phyloP scores from a whole-genome alignment of 2,113 vertebrate genomes.

The Mus spicilegus region DNA sequence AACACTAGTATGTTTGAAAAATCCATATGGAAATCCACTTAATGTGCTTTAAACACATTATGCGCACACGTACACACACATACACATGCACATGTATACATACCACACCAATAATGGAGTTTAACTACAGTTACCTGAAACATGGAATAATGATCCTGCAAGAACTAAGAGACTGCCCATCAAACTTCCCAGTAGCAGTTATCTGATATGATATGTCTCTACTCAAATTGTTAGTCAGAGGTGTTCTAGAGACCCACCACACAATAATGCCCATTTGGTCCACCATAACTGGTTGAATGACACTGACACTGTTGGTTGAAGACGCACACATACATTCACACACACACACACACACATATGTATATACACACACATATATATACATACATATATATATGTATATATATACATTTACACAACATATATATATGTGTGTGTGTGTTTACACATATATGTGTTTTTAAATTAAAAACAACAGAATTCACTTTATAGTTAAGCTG shows the following conservation, averaged over 20 bases:
- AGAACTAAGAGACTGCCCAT: background rate
- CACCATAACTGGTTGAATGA: background rate
- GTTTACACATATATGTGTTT: too few species aligned
- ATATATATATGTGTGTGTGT: too few species aligned
- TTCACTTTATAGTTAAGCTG: background rate
- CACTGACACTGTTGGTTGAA: background rate
- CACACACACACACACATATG: too few species aligned
- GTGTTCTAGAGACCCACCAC: background rate
- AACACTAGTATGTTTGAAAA: background rate
- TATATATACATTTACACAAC: too few species aligned
- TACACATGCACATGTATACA: background rate
- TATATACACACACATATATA: too few species aligned
- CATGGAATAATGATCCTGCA: background rate
- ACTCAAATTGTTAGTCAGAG: background rate
- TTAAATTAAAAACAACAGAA: background rate
- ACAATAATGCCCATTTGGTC: background rate
- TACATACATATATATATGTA: too few species aligned
- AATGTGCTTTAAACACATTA: background rate
- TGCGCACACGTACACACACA: background rate
- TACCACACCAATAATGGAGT: background rate
- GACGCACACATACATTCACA: background rate
- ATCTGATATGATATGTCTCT: background rate
- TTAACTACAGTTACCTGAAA: background rate
- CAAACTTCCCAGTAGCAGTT: background rate
- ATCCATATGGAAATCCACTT: background rate